phyloP scores from a whole-genome alignment of 1,140 invertebrate species.

The Heliothis subflexa region DNA sequence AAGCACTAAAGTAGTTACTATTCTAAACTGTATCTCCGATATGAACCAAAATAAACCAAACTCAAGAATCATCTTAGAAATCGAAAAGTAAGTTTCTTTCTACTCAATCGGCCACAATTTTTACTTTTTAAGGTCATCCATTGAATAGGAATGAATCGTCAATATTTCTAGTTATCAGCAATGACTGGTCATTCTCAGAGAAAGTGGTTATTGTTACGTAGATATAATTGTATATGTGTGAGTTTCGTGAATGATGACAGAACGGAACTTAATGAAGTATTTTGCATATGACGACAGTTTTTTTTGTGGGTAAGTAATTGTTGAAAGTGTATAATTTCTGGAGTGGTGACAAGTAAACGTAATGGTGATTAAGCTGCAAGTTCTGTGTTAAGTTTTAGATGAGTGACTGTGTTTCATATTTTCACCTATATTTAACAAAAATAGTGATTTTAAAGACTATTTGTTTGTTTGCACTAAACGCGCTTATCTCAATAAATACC shows the following conservation, averaged over 20 bases:
- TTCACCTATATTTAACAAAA: no score
- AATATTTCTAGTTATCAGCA: slow-evolving; percentile 28
- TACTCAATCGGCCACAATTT: background rate
- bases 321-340: background rate
- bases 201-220: slow-evolving; percentile 33
- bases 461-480: no score
- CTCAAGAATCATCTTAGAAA: background rate
- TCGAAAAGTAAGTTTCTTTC: background rate
- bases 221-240: background rate
- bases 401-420: no score
- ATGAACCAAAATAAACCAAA: background rate
- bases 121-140: slow-evolving; percentile 21
- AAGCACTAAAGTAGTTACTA: no score
- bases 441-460: no score
- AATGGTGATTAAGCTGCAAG: no score
- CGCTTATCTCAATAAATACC: no score
- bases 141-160: slow-evolving; percentile 33
- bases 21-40: no score
- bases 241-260: background rate
- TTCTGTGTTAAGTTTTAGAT: no score
- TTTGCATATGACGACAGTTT: background rate
- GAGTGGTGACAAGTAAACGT: background rate
- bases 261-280: background rate
- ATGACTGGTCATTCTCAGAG: slow-evolving; percentile 21
- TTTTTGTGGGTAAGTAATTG: background rate